Evolutionary conservation across 2,797 vertebrate genomes (phyloP), one percentile per base, ranked within the genome.

Genomic region (Protosalanx chinensis): DNA sequence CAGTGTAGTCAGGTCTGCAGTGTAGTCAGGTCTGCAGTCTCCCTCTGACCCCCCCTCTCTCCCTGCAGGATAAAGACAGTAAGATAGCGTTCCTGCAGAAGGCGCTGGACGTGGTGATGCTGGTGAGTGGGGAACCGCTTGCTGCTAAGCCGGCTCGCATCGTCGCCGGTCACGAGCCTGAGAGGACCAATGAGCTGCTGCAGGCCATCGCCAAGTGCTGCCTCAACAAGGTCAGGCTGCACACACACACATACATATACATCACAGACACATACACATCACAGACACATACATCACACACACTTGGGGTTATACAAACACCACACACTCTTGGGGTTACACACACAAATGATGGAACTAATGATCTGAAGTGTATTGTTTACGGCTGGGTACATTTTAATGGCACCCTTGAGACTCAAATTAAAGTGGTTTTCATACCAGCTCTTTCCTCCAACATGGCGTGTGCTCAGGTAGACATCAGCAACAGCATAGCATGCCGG

Each of bases 41-140:
- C 18, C 3, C 32, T 46, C 3, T 51, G 8, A 29, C 4, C 15
- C 32, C 6, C 1, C 23, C 58, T n/a, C 37, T 16, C 0, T 68
- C 72, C 82, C 53, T 29, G 35, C 79, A 98, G 98, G 98, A 98
- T 76, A 98, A 97, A 83, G 97, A 98, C 61, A 91, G 94, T 33
- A 99, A 98, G 90, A 97, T 98, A 32, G 87, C 77, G 62, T 99
- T 97, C 85, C 94, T 99, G 6, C 97, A 98, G 91, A 98, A 98
- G 86, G 95, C 96, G 2, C 95, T 99, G 1, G 97, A 99, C 27
- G 95, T 96, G 1, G 95, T 98, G 63, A 89, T 92, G 37, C 86
- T 98, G 86, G 96, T 98, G 58, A 94, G 94, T 0, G 96, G 96
- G 0, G 96, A 98, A 80, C 82, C 95, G 0, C 85, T 97, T 75